phyloP scores from a whole-genome alignment of 2,888 invertebrate genomes.

The Orthosia incerta region DNA sequence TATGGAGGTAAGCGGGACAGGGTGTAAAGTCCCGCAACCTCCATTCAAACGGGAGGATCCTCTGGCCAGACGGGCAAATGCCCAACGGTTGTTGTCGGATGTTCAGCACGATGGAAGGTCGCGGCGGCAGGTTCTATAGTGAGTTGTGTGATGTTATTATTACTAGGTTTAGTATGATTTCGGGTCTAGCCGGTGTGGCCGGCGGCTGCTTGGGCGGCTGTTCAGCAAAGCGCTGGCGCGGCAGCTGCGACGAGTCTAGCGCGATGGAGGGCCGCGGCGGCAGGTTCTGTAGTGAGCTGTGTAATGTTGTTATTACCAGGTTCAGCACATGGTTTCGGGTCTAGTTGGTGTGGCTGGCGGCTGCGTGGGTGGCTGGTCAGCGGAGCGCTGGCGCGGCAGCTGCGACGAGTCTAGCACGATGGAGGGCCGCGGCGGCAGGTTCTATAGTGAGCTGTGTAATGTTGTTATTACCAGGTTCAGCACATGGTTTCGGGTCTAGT shows the following conservation, averaged over 20 bases:
- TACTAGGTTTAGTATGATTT: conserved; percentile 82
- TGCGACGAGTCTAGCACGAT: conserved; percentile 90
- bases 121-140: background rate
- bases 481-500: conserved; percentile 87
- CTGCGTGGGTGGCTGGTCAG: conserved; percentile 78
- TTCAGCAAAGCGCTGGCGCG: conserved; percentile 87
- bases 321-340: conserved; percentile 87
- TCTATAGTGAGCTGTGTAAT: conserved; percentile 65
- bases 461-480: conserved; percentile 62
- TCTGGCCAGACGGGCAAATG: too few species aligned
- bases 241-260: conserved; percentile 87
- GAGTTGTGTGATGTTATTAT: background rate
- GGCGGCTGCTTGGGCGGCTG: conserved; percentile 79
- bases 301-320: background rate
- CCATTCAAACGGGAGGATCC: too few species aligned
- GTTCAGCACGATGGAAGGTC: too few species aligned
- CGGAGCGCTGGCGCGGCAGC: conserved; percentile 87
- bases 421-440: conserved; percentile 87
- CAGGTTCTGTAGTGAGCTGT: background rate
- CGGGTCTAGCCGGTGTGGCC: conserved; percentile 78
- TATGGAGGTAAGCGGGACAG: too few species aligned
- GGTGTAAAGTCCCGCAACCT: too few species aligned
- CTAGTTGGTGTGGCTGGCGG: conserved; percentile 79
- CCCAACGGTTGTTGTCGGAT: too few species aligned
- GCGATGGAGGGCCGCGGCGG: too few species aligned